Evolutionary conservation across 2,888 invertebrate species (phyloP).

Genomic region (Cyrtodaria siliqua): DNA sequence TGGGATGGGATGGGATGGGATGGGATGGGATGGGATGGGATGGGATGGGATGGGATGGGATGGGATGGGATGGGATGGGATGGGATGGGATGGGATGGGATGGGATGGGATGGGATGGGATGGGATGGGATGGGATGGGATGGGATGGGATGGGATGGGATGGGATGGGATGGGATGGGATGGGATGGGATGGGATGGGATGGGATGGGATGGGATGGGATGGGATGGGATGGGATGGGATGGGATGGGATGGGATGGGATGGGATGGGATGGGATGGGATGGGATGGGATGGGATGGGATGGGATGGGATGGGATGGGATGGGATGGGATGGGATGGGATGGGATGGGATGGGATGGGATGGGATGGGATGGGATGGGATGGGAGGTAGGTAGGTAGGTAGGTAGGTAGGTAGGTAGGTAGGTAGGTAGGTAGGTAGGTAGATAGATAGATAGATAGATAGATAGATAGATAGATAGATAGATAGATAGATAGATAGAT

Average conservation of each 20-base stretch:
- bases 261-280: too few relatives aligned
- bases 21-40: conserved; percentile 37
- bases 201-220: conserved; percentile 34
- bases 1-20: conserved; percentile 34
- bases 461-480: too few relatives aligned
- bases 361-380: too few relatives aligned
- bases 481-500: not conserved
- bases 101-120: conserved; percentile 39
- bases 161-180: conserved; percentile 36
- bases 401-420: too few relatives aligned
- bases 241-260: too few relatives aligned
- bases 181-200: conserved; percentile 42
- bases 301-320: too few relatives aligned
- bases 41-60: conserved; percentile 46
- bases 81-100: conserved; percentile 41
- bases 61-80: conserved; percentile 41
- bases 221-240: conserved; percentile 30
- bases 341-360: too few relatives aligned
- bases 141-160: conserved; percentile 39
- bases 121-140: conserved; percentile 42
- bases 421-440: too few relatives aligned
- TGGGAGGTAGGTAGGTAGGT: too few relatives aligned
- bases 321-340: too few relatives aligned
- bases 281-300: too few relatives aligned
- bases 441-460: too few relatives aligned